These are phyloP conservation scores for Camelus bactrianus DNA, from an alignment of 2,113 vertebrate genomes.

Conservation along the genomic window DNA sequence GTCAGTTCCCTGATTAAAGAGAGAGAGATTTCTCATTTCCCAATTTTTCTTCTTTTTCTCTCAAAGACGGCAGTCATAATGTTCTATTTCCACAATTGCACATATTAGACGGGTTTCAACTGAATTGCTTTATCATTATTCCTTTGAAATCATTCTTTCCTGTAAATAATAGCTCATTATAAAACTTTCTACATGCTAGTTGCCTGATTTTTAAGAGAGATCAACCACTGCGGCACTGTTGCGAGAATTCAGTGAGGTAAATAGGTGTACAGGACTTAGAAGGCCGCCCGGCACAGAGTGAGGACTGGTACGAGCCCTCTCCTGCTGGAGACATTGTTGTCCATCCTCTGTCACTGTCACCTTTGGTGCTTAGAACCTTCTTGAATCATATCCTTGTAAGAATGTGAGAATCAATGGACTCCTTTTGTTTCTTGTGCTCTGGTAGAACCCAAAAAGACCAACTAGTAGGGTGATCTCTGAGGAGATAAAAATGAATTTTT, in stretches of 20 bases:
- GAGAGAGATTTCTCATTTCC: not conserved
- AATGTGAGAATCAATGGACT: not conserved
- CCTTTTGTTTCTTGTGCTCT: not conserved
- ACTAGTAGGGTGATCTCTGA: not conserved
- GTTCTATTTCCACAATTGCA: not conserved
- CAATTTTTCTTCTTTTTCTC: not conserved
- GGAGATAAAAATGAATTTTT: not conserved
- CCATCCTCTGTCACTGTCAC: not conserved
- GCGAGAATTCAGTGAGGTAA: not conserved
- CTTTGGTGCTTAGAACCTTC: not conserved
- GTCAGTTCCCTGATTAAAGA: not conserved
- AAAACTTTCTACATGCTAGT: not conserved
- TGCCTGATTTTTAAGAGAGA: not conserved
- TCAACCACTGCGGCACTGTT: not conserved
- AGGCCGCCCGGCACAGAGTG: not conserved
- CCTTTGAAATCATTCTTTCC: not conserved
- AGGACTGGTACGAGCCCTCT: too few species aligned
- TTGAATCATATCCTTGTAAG: not conserved
- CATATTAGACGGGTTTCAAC: not conserved
- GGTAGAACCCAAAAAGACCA: not conserved
- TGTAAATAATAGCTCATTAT: not conserved
- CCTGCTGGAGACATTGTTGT: not conserved
- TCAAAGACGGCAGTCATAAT: not conserved
- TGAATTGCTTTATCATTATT: not conserved
- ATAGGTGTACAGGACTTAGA: not conserved